phyloP scores from a whole-genome alignment of 2,113 vertebrate genomes.

The Romanogobio albipinnatus region DNA sequence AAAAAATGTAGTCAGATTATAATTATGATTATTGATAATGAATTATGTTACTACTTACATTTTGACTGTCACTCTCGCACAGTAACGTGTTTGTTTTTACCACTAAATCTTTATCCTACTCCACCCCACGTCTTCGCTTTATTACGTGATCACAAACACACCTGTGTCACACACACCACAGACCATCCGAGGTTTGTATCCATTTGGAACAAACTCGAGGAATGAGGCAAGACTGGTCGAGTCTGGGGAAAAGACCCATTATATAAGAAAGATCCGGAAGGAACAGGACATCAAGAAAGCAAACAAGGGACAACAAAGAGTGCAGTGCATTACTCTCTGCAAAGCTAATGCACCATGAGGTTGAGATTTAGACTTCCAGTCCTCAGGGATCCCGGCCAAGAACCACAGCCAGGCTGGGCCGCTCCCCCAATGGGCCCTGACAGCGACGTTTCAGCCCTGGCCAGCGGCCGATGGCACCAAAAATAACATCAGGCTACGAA shows the following conservation, averaged over 20 bases:
- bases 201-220: not conserved
- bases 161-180: constrained; percentile 19
- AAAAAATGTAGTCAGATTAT: too few species aligned
- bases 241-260: constrained; percentile 32
- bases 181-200: not conserved
- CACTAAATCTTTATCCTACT: constrained; percentile 40
- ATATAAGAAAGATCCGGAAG: constrained; percentile 30
- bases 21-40: too few species aligned
- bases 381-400: not conserved
- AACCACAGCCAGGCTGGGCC: constrained; percentile 41
- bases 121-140: not conserved
- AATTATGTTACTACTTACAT: not conserved
- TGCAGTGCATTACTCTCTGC: not conserved
- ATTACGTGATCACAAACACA: constrained; percentile 1
- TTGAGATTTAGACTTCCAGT: constrained; percentile 34
- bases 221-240: not conserved
- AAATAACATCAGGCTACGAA: constrained; percentile 49
- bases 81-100: constrained; percentile 65
- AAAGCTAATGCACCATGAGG: constrained; percentile 25
- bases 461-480: constrained; percentile 38
- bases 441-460: constrained; percentile 29
- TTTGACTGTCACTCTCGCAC: constrained; percentile 28
- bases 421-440: not conserved
- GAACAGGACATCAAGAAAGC: constrained; percentile 19
- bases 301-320: constrained; percentile 21